phyloP scores from a whole-genome alignment of 2,113 vertebrate genomes.

The Daboia siamensis region DNA sequence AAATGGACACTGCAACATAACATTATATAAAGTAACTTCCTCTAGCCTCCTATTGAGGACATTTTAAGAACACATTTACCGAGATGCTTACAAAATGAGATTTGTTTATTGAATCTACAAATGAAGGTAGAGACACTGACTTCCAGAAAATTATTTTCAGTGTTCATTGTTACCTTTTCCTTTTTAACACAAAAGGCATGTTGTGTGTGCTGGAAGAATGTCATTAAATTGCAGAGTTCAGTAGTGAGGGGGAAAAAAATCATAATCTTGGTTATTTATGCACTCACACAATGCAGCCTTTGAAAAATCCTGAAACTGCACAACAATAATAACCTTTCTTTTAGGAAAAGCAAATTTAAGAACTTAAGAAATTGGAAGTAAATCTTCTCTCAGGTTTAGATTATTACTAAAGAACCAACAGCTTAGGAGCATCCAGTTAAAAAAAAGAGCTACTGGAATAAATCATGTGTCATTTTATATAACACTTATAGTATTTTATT shows the following conservation, averaged over 20 bases:
- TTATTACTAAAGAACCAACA: not conserved
- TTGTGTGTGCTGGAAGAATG: not conserved
- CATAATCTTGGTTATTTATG: not conserved
- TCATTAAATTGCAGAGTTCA: not conserved
- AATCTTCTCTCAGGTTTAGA: not conserved
- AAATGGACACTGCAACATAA: not conserved
- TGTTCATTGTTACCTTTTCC: not conserved
- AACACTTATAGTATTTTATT: not conserved
- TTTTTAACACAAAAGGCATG: not conserved
- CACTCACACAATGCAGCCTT: not conserved
- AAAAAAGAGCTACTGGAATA: not conserved
- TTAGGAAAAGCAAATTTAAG: not conserved
- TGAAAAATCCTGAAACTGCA: not conserved
- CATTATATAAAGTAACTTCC: not conserved
- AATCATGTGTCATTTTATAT: not conserved
- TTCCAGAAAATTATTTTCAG: not conserved
- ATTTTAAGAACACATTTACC: not conserved
- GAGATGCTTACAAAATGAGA: not conserved
- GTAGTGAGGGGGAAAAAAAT: not conserved
- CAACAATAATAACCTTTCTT: not conserved
- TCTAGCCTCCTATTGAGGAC: not conserved
- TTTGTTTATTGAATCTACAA: slow-evolving; percentile 10
- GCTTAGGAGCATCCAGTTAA: not conserved
- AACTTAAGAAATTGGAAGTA: not conserved
- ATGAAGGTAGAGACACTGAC: slow-evolving; percentile 11